Base-by-base conservation (phyloP, 2,797 vertebrate species). In the Micropoecilia bifurca region DNA sequence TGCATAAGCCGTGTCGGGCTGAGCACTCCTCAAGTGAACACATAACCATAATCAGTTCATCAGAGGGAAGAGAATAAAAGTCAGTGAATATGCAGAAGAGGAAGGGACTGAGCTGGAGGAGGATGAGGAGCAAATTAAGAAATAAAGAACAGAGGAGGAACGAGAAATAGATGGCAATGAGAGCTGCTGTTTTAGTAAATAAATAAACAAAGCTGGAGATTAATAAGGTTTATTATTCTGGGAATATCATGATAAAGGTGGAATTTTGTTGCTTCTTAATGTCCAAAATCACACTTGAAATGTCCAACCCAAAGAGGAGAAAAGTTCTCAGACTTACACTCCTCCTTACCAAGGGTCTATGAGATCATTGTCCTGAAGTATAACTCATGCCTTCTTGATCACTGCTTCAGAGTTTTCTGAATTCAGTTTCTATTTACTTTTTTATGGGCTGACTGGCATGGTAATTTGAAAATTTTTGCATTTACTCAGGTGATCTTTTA, bases 1-100 rank as follows among this genome's bases (percentile, higher is more conserved):
- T 97, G 96, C 96, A 95, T 96, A 96, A 93, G 91, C 94, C 95
- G 95, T 96, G 96, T 96, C 96, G 97, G 97, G 97, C 96, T 98
- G 96, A 96, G 95, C 96, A 96, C 96, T 93, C 96, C 92, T 94
- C 95, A 91, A 94, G 94, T 93, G 95, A 95, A 95, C 95, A 95
- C 95, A 95, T 95, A 93, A 96, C 95, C 96, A 95, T 99, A 97
- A 98, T 98, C 97, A 97, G 93, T 96, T 96, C 95, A 97, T 97
- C 97, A 97, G 89, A 86, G 79, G 79, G 85, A 87, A 85, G 87
- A 82, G 71, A 82, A 91, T 90, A 88, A 91, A 90, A 92, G 55
- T 63, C 83, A 88, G 77, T 85, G 88, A 83, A 88, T 83, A 84
- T 86, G 82, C 82, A 41, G 81, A 82, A n/a, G 78, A 78, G 39